Conservation (phyloP, 2,888 invertebrate species). For the Aporophyla nigra region DNA sequence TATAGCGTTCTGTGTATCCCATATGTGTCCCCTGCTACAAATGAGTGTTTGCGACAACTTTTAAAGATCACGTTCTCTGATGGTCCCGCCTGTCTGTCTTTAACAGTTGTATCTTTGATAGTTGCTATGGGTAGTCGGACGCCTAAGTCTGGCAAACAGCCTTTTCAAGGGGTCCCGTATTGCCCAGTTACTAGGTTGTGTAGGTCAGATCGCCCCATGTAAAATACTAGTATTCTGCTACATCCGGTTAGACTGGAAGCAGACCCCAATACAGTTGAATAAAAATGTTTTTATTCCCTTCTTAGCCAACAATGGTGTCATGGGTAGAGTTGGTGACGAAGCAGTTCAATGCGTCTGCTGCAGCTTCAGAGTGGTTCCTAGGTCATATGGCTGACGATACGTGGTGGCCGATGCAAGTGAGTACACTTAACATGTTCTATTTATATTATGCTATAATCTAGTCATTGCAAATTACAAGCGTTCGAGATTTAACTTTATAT, state of each 20-base stretch:
- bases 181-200: too few relatives aligned
- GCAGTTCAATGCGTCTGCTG: constrained; percentile 97
- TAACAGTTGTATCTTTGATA: too few relatives aligned
- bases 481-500: background rate
- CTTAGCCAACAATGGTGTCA: constrained; percentile 97
- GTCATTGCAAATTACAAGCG: background rate
- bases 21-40: background rate
- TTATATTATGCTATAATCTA: background rate
- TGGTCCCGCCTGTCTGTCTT: too few relatives aligned
- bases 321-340: constrained; percentile 99
- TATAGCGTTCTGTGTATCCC: background rate
- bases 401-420: constrained; percentile 98
- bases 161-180: too few relatives aligned
- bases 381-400: constrained; percentile 98
- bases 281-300: constrained; percentile 37
- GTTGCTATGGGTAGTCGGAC: too few relatives aligned
- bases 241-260: too few relatives aligned
- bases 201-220: too few relatives aligned
- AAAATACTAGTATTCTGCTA: too few relatives aligned
- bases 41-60: background rate
- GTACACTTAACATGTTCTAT: constrained; percentile 21
- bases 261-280: too few relatives aligned
- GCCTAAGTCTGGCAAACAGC: too few relatives aligned
- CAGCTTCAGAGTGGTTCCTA: constrained; percentile 97
- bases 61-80: background rate